Conservation (phyloP, 2,888 invertebrate species). For the Salpingus planirostris region DNA sequence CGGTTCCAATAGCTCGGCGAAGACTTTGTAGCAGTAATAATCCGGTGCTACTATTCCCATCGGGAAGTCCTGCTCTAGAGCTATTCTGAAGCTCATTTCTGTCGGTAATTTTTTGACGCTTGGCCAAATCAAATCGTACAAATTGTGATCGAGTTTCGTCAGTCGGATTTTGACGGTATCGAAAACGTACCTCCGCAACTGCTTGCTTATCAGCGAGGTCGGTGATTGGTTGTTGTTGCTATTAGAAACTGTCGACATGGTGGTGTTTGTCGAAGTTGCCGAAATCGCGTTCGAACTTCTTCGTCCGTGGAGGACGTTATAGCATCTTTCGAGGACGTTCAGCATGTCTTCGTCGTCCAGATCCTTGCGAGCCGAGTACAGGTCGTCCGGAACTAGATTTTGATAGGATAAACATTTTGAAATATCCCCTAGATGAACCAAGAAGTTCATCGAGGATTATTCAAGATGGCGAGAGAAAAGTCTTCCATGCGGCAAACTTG, state of each 20-base stretch:
- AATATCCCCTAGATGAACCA: neutral
- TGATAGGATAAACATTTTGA: no score
- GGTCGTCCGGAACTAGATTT: slow-evolving; percentile 72
- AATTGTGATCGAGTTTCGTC: slow-evolving; percentile 76
- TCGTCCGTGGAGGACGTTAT: slow-evolving; percentile 57
- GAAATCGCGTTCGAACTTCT: slow-evolving; percentile 47
- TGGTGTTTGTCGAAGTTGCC: slow-evolving; percentile 44
- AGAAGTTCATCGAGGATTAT: neutral
- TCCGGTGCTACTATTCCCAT: slow-evolving; percentile 77
- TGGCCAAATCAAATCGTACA: slow-evolving; percentile 85
- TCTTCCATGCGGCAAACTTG: no score
- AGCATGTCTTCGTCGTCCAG: slow-evolving; percentile 62
- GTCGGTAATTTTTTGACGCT: slow-evolving; percentile 70
- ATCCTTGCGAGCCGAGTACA: slow-evolving; percentile 62
- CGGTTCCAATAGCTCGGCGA: slow-evolving; percentile 73
- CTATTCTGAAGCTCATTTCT: slow-evolving; percentile 47
- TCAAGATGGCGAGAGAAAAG: no score
- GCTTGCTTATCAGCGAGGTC: slow-evolving; percentile 60
- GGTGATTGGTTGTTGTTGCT: slow-evolving; percentile 7
- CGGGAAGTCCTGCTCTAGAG: slow-evolving; percentile 62
- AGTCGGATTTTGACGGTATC: slow-evolving; percentile 65
- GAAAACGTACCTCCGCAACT: slow-evolving; percentile 63
- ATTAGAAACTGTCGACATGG: slow-evolving; percentile 17
- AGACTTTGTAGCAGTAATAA: slow-evolving; percentile 76
- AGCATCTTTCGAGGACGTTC: slow-evolving; percentile 68